A percentile compares a stretch with the other conserved stretches of the same genome.
phyloP scores from a whole-genome alignment of 1,140 invertebrate species.

The Neelides sp. region DNA sequence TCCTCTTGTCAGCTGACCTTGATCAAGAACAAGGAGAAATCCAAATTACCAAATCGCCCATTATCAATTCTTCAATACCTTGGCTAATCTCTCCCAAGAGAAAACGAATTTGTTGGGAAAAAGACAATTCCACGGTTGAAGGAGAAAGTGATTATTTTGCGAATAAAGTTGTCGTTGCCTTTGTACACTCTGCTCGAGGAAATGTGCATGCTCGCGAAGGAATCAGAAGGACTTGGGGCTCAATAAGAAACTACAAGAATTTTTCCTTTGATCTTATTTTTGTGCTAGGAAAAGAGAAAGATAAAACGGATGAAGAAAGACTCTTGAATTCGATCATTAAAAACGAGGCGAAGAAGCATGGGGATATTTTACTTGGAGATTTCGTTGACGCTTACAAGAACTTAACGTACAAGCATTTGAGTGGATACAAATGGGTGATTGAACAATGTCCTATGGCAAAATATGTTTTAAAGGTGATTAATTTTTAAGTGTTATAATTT shows the following conservation, averaged over 20 bases:
- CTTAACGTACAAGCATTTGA: slow-evolving; percentile 40
- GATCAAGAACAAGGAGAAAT: no score
- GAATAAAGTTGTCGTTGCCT: no score
- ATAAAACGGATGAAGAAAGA: background rate
- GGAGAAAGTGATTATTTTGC: no score
- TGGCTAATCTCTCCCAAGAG: no score
- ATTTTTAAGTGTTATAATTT: no score
- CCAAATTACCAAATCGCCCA: no score
- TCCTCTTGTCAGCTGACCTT: no score
- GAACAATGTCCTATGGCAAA: slow-evolving; percentile 35
- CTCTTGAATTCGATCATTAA: background rate
- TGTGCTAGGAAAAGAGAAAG: background rate
- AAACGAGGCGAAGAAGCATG: background rate
- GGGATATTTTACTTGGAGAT: slow-evolving; percentile 34
- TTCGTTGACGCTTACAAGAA: slow-evolving; percentile 40
- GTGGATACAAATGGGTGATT: slow-evolving; percentile 39
- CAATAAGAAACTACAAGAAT: background rate
- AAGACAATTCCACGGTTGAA: no score
- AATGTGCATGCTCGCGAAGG: no score
- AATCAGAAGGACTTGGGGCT: slow-evolving; percentile 3
- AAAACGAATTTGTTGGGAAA: no score
- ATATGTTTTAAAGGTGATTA: slow-evolving; percentile 40
- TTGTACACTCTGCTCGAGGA: no score
- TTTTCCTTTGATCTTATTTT: background rate
- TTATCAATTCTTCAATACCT: no score